Evolutionary conservation across 53 echinoderm and acorn worm species (phyloP).

Genomic region (Mesocentrotus franciscanus): DNA sequence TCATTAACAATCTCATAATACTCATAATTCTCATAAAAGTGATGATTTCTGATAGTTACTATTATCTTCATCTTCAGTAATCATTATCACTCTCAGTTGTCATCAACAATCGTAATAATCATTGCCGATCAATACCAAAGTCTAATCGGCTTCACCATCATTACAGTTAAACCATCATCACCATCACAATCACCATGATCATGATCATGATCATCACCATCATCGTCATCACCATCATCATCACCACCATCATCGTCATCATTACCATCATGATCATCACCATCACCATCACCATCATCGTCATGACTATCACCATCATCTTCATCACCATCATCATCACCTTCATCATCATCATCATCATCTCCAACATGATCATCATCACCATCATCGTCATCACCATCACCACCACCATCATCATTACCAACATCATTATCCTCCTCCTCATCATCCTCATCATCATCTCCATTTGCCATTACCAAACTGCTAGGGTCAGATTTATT

Average conservation of each 20-base stretch:
- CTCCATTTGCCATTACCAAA: neutral
- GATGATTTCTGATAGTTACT: too few species aligned
- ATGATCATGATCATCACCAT: neutral
- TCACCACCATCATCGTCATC: neutral
- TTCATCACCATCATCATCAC: neutral
- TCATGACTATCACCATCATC: constrained; percentile 6
- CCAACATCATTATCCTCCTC: neutral
- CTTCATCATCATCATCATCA: neutral
- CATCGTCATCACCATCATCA: neutral
- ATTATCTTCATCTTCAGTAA: too few species aligned
- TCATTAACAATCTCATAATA: too few species aligned
- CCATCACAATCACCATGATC: neutral
- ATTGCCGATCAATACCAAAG: too few species aligned
- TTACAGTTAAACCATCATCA: too few species aligned
- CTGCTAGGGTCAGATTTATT: neutral
- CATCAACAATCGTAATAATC: too few species aligned
- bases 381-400: neutral
- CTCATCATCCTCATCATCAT: neutral
- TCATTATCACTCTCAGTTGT: too few species aligned
- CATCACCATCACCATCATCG: neutral
- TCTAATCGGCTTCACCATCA: neutral
- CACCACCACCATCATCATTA: neutral
- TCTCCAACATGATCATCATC: neutral
- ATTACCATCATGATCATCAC: neutral
- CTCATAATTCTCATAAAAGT: too few species aligned